Percentiles rank a stretch among this genome's conserved stretches.
Evolutionary conservation across 2,888 invertebrate species (phyloP).

Genomic region (Penaeus monodon): DNA sequence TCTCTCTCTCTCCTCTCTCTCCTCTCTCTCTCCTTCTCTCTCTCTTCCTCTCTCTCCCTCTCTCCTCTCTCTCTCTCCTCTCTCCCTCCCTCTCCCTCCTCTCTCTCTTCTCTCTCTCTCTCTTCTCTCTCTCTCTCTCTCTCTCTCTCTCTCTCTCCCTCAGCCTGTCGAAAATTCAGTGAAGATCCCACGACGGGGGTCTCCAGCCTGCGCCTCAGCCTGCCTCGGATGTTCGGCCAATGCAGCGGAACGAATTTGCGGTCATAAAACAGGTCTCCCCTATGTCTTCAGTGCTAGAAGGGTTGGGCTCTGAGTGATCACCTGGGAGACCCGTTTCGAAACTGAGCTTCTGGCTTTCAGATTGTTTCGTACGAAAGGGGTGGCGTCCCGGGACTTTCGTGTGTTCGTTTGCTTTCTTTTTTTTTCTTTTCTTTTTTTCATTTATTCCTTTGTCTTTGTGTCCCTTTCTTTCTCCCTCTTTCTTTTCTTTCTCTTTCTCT

Average conservation of each 20-base stretch:
- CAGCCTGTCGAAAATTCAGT: too few relatives aligned
- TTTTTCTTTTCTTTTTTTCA: too few relatives aligned
- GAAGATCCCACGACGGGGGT: too few relatives aligned
- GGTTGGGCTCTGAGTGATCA: slow-evolving; percentile 56
- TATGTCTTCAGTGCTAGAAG: slow-evolving; percentile 54
- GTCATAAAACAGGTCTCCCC: slow-evolving; percentile 49
- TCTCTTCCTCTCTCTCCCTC: not conserved
- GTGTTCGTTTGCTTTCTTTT: not conserved
- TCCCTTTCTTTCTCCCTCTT: too few relatives aligned
- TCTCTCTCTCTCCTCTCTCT: slow-evolving; percentile 25
- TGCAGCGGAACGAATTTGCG: slow-evolving; percentile 53
- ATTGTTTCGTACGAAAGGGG: not conserved
- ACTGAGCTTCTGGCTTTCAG: not conserved
- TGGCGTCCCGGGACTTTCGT: not conserved
- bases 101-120: not conserved
- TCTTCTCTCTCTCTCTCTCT: slow-evolving; percentile 12
- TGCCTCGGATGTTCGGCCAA: slow-evolving; percentile 41
- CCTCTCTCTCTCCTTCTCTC: slow-evolving; percentile 9
- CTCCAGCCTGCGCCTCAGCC: not conserved
- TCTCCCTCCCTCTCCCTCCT: too few relatives aligned
- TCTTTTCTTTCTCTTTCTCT: too few relatives aligned
- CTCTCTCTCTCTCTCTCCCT: slow-evolving; percentile 18
- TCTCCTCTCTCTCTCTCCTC: too few relatives aligned
- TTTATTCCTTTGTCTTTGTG: too few relatives aligned
- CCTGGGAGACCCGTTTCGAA: slow-evolving; percentile 15